Conservation (phyloP, 2,113 vertebrate genomes). For the Genyomyrus donnyi region DNA sequence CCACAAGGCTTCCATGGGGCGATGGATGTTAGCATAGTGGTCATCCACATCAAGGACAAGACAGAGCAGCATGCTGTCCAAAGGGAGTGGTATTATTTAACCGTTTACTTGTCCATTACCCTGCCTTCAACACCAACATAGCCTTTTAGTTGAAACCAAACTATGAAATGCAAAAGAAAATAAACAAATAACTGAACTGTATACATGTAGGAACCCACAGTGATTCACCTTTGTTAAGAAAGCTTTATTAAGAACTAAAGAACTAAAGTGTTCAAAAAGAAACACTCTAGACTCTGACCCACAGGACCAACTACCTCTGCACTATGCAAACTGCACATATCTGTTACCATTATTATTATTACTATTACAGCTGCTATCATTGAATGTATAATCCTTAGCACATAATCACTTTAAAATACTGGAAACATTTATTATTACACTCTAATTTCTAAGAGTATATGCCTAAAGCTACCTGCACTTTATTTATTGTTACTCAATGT, state of each 20-base stretch:
- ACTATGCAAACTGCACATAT: too few species aligned
- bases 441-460: too few species aligned
- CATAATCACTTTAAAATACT: too few species aligned
- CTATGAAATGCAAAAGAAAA: background rate
- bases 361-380: too few species aligned
- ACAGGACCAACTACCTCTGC: too few species aligned
- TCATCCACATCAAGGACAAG: constrained; percentile 50
- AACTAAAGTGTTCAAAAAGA: too few species aligned
- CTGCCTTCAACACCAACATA: background rate
- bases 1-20: constrained; percentile 71
- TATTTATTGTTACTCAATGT: too few species aligned
- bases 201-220: background rate
- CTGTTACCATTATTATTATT: too few species aligned
- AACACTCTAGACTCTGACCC: too few species aligned
- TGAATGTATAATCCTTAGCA: too few species aligned
- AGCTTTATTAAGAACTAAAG: background rate
- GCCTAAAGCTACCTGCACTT: too few species aligned
- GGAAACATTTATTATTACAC: too few species aligned
- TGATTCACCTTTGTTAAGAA: background rate
- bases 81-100: background rate
- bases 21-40: constrained; percentile 43
- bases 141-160: background rate
- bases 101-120: background rate
- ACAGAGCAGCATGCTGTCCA: background rate
- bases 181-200: background rate